Evolutionary conservation across 2,797 vertebrate genomes (phyloP), one percentile per base, ranked within the genome.

Genomic region (Betta splendens): DNA sequence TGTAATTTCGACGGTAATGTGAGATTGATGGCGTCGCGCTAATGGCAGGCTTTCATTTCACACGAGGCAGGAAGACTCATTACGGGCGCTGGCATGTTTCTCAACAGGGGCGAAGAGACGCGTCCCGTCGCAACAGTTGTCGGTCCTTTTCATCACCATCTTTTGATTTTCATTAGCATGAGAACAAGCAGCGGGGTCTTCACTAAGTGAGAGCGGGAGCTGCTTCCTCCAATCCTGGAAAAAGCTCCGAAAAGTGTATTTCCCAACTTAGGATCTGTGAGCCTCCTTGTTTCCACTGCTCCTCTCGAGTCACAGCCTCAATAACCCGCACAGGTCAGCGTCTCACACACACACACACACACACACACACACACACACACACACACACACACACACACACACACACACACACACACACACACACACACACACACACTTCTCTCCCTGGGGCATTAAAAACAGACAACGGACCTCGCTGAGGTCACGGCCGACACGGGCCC

Each of bases 401-500:
- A 54, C 68, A 59, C 65, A 9, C 75, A 58, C 39, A 25, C 43
- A 15, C 39, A 25, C 43, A 15, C 68, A n/a, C n/a, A 64, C 46
- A 54, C 68, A 59, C 65, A 9, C 75, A 58, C 39, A 25, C 43
- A 15, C 39, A 25, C 43, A 15, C 68, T 56, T 72, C 45, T 60
- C 62, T 82, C 84, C 78, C 86, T 7, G 20, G 80, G 73, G 87
- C 80, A 81, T 89, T 87, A 72, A 77, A n/a, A 83, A 78, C 85
- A 78, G 85, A 88, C 87, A 85, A 68, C 70, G 50, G 82, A 81
- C 82, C 82, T 82, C 62, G 80, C 81, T 84, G 76, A 89, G 89
- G 89, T 90, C 89, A 73, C 32, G 81, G 79, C 81, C 74, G 75
- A 86, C 87, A 87, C 44, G 56, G 75, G 82, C 83, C 87, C 88